Evolutionary conservation across 2,888 invertebrate genomes (phyloP).

Genomic region (Boloria euphrosyne): DNA sequence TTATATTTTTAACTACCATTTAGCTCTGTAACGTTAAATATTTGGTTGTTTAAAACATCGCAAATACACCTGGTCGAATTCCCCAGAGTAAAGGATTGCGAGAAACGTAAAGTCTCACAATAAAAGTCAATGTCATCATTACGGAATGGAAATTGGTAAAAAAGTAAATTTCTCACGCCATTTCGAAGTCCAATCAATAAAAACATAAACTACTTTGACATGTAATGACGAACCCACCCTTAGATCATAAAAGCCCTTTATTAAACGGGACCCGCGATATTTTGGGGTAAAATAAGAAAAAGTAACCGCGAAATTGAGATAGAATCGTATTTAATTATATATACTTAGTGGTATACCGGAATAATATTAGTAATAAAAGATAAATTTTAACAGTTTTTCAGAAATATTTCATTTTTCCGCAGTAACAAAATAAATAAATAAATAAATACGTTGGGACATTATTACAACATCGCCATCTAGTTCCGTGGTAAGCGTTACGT

Average conservation of each 20-base stretch:
- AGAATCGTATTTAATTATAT: constrained; percentile 47
- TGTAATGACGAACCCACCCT: constrained; percentile 68
- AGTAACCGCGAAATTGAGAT: constrained; percentile 63
- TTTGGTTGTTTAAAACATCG: neutral
- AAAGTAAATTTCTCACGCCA: constrained; percentile 64
- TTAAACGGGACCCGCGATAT: constrained; percentile 19
- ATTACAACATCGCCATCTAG: no score
- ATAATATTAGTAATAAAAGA: neutral
- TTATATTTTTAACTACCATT: no score
- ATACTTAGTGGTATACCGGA: constrained; percentile 33
- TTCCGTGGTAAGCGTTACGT: no score
- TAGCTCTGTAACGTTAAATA: no score
- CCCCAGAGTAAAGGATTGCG: constrained; percentile 42
- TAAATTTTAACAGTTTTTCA: no score
- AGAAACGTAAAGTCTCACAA: constrained; percentile 37
- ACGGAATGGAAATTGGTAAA: constrained; percentile 40
- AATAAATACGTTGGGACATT: no score
- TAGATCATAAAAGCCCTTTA: constrained; percentile 40
- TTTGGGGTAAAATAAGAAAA: constrained; percentile 48
- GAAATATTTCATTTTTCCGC: no score
- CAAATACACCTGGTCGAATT: constrained; percentile 17
- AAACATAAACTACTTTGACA: constrained; percentile 78
- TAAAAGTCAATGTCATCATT: constrained; percentile 70
- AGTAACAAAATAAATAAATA: no score
- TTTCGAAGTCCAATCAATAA: constrained; percentile 59